Evolutionary conservation across 2,113 vertebrate genomes (phyloP), one percentile per base, ranked within the genome.

Genomic region (Myotis yumanensis): DNA sequence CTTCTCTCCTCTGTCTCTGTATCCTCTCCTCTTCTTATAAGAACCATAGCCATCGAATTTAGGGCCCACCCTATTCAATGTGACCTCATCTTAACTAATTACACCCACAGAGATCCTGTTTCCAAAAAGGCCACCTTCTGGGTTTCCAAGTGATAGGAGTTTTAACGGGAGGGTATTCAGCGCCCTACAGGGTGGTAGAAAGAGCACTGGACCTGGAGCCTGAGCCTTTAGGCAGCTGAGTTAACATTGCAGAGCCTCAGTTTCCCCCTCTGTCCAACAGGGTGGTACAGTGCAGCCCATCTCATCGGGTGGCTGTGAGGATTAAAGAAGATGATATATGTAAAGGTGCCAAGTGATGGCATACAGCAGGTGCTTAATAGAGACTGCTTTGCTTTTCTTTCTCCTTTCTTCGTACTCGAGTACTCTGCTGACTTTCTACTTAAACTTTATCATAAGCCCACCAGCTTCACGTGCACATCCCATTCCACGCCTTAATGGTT

Each of bases 401-500:
- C 64, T 68, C 52, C 16, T 54, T 62, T 30, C 20, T 10, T 30
- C 11, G 71, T 14, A 2, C 2, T 68, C 68, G 8, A 22, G 20
- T 57, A 57, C 54, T 57, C 54, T 9, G 62, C 23, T 7, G 7
- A 22, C 52, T 46, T 30, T 30, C 7, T 40, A 17, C 11, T 68
- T 7, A 37, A 2, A 10, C 35, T 5, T n/a, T 11, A 6, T 46
- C n/a, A 1, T 25, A 11, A 18, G 16, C 5, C 9, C 11, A 0
- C 28, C 9, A 8, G 28, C 28, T 11, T 28, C 7, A 0, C 2
- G 3, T 62, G n/a, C 6, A 0, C 3, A 1, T 2, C 9, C 43
- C 1, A 0, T 20, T 2, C 9, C 0, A 0, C 4, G 28, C 9
- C 3, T 0, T 2, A 8, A 11, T 22, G 52, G 72, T 46, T n/a